These are phyloP conservation scores for Zaprionus davidi DNA, from an alignment of 1,140 invertebrate species.

Conservation along the genomic window DNA sequence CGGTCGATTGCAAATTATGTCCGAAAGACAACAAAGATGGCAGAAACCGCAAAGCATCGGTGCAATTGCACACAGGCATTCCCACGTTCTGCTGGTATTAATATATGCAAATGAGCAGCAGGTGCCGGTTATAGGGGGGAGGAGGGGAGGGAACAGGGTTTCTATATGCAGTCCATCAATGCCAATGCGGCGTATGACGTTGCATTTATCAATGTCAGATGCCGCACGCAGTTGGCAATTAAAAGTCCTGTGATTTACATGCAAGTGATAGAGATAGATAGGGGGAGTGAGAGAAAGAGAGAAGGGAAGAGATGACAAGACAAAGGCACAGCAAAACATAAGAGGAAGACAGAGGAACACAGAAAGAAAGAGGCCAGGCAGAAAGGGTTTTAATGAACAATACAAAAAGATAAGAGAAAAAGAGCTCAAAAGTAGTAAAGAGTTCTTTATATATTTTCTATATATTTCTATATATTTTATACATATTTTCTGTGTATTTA, in stretches of 20 bases:
- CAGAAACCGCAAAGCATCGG: conserved; percentile 22
- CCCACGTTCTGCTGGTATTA: conserved; percentile 26
- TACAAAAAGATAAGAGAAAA: no score
- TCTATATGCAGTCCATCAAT: conserved; percentile 27
- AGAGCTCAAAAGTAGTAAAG: no score
- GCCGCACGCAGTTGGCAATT: conserved; percentile 35
- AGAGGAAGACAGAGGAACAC: no score
- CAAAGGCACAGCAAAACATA: no score
- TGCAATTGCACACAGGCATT: conserved; percentile 16
- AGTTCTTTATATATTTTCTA: no score
- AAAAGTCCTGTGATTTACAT: conserved; percentile 13
- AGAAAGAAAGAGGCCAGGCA: no score
- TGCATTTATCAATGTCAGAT: conserved; percentile 42
- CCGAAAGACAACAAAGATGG: conserved; percentile 24
- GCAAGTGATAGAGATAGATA: neutral
- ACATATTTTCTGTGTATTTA: neutral
- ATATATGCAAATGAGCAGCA: conserved; percentile 42
- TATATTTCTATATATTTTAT: neutral
- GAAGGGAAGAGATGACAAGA: no score
- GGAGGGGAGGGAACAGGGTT: neutral
- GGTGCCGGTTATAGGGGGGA: neutral
- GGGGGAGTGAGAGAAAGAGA: neutral
- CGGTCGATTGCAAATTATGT: conserved; percentile 46
- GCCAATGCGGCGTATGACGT: conserved; percentile 32
- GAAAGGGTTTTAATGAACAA: no score